phyloP scores from a whole-genome alignment of 1,140 invertebrate species.

The Listronotus bonariensis region DNA sequence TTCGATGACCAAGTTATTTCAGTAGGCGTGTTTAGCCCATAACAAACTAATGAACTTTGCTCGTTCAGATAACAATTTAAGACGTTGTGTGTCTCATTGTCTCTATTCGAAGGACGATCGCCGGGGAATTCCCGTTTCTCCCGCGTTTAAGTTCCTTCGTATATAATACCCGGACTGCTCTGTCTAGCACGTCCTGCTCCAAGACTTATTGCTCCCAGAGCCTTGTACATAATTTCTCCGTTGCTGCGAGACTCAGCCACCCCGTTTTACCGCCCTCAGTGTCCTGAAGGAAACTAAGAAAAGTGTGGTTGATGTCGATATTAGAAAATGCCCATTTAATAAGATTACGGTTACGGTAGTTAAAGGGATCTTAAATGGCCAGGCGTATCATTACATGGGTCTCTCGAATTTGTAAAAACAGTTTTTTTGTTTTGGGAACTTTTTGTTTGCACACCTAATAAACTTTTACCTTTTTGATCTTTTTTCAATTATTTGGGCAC shows the following conservation, averaged over 20 bases:
- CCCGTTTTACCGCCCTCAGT: slow-evolving; percentile 12
- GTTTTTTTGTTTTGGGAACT: too few relatives aligned
- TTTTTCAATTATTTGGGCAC: too few relatives aligned
- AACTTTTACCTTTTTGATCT: too few relatives aligned
- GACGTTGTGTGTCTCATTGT: slow-evolving; percentile 50
- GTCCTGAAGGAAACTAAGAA: neutral
- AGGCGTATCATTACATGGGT: too few relatives aligned
- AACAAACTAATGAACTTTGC: slow-evolving; percentile 50
- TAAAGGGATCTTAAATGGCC: too few relatives aligned
- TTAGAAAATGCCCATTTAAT: neutral
- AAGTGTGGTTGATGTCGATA: neutral
- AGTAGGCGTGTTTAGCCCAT: slow-evolving; percentile 32
- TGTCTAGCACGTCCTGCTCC: slow-evolving; percentile 54
- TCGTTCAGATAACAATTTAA: slow-evolving; percentile 54
- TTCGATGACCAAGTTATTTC: neutral
- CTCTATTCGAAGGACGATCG: slow-evolving; percentile 53
- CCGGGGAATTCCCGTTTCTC: slow-evolving; percentile 45
- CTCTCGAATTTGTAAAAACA: too few relatives aligned
- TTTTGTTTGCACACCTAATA: too few relatives aligned
- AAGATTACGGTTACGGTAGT: neutral
- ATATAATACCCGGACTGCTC: slow-evolving; percentile 55
- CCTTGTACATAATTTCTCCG: slow-evolving; percentile 56
- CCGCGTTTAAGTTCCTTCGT: slow-evolving; percentile 52
- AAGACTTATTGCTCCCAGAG: slow-evolving; percentile 56
- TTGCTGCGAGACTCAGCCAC: slow-evolving; percentile 43